Evolutionary conservation across 1,140 invertebrate species (phyloP).

Genomic region (Papilio machaon): DNA sequence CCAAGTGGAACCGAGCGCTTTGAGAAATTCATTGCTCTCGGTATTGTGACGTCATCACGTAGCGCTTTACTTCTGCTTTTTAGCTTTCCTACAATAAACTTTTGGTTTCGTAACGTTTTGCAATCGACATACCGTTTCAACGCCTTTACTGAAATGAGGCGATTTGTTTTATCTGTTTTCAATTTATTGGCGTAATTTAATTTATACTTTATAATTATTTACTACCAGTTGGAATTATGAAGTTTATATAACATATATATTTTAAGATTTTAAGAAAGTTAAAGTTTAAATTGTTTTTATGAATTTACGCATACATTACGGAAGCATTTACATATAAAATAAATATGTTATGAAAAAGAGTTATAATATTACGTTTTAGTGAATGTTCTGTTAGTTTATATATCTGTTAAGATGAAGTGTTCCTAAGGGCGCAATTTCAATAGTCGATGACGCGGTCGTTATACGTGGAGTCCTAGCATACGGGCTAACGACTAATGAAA

Average conservation of each 20-base stretch:
- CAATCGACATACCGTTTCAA: not conserved
- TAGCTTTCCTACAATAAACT: conserved; percentile 1
- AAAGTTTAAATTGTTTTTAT: not conserved
- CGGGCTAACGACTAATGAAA: no score
- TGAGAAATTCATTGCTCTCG: conserved; percentile 39
- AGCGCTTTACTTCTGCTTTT: conserved; percentile 36
- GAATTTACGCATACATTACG: not conserved
- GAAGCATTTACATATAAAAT: no score
- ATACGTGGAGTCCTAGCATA: no score
- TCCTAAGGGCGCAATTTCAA: no score
- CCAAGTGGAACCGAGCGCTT: conserved; percentile 36
- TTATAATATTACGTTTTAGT: no score
- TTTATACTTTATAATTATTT: not conserved
- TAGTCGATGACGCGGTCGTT: no score
- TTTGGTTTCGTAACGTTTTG: conserved; percentile 38
- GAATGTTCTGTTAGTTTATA: no score
- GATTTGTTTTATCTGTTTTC: not conserved
- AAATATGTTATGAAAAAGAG: no score
- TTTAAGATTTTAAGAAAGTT: not conserved
- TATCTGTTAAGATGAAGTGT: no score
- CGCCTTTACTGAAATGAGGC: not conserved
- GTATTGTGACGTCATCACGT: conserved; percentile 40
- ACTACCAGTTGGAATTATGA: not conserved
- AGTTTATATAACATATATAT: not conserved
- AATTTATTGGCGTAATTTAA: conserved; percentile 11